Base-by-base conservation (phyloP, 2,797 vertebrate genomes). In the Serranus cabrilla region DNA sequence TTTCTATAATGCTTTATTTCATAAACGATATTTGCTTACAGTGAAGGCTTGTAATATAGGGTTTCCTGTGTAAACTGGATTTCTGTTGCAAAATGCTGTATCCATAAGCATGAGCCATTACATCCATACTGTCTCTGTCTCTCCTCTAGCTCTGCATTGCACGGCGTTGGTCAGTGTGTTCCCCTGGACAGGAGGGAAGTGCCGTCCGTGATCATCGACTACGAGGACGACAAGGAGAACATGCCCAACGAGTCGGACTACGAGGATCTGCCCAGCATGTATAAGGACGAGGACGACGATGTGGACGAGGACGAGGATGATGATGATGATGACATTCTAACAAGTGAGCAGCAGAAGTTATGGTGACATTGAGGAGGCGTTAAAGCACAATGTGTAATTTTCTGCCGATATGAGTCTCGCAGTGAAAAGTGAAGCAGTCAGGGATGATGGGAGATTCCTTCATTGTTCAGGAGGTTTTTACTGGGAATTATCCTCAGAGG, bases 141-240 rank as follows among this genome's bases (percentile, higher is more conserved):
- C 21, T 62, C 46, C 47, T 0, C 81, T 80, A 97, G 97, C 94
- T 97, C 96, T 81, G 94, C 94, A 71, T 91, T 99, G 89, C 97
- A 98, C 11, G 65, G 90, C 0, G 75, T 91, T 59, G 94, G 96
- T 91, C 96, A 96, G 81, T 94, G 96, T 85, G 84, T 93, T 71
- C 93, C 96, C 80, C 91, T 97, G 73, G 97, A 98, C 86, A 94
- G 97, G 86, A 95, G 97, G 94, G 96, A 98, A 93, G 96, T 97
- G 86, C 97, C 97, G 81, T 96, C 97, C 2, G 96, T 97, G 92
- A 97, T 98, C 91, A 96, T 99, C 49, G 96, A 98, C 93, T 98
- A 97, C 2, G 97, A 99, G 82, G 97, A 99, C 34, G 97, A 99
- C 93, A 99, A 99, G 93, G 98, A 99, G 94, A 99, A 99, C 91